A percentile compares a stretch with the other conserved stretches of the same genome.
These are phyloP conservation scores for Halcyon leucocephala DNA, from an alignment of 2,797 vertebrate species.

Conservation along the genomic window DNA sequence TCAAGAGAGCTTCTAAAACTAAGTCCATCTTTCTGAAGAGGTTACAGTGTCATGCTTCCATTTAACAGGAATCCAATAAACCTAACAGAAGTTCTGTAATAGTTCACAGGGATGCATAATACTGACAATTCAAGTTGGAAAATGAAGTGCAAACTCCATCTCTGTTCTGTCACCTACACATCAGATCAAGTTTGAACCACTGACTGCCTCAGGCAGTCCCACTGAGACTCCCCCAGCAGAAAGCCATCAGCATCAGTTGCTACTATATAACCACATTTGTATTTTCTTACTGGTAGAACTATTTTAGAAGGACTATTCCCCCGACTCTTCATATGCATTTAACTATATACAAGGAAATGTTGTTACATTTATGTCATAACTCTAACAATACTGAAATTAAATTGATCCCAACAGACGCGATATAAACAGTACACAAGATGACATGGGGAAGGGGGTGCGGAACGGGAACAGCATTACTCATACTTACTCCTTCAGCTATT, in stretches of 20 bases:
- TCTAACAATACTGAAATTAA: neutral
- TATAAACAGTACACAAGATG: neutral
- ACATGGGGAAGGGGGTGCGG: too few relatives aligned
- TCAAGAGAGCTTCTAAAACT: neutral
- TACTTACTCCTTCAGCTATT: constrained; percentile 93
- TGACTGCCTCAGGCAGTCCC: neutral
- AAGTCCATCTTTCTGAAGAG: neutral
- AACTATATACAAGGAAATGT: neutral
- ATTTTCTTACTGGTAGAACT: neutral
- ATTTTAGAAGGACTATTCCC: neutral
- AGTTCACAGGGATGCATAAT: neutral
- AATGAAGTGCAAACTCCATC: neutral
- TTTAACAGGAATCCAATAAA: neutral
- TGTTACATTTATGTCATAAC: neutral
- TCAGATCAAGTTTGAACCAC: neutral
- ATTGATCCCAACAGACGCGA: neutral
- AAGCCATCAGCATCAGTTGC: neutral
- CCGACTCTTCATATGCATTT: neutral
- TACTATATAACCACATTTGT: neutral
- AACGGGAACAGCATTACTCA: neutral
- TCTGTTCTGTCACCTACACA: neutral
- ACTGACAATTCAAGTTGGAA: neutral
- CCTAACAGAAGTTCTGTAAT: neutral
- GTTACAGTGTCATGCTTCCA: neutral
- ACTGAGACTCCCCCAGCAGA: neutral